Evolutionary conservation across 2,797 vertebrate genomes (phyloP), one percentile per base, ranked within the genome.

Genomic region (Sparidentex hasta): DNA sequence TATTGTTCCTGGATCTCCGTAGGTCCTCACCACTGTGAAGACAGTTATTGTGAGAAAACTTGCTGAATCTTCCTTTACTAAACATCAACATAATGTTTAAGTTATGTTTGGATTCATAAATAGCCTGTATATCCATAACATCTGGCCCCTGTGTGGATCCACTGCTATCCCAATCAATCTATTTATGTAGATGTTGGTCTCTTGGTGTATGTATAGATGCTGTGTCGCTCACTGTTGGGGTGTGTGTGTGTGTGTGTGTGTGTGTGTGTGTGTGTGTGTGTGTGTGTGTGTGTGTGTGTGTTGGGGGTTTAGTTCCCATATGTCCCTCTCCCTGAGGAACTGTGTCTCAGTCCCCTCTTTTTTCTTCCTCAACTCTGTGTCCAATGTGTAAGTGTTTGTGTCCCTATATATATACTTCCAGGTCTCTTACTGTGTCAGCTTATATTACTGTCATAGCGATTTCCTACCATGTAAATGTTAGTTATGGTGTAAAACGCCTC

Each of bases 401-500:
- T 54, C 7, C 25, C 11, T 48, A 25, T 27, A 5, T 41, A 20
- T 41, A 20, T 62, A 48, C 9, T 48, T 44, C 14, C 1, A 33
- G 71, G 71, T 80, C 66, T 48, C 51, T 76, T 84, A 62, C 58
- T 65, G 57, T 76, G 84, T 55, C 88, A 83, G 38, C 54, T 64
- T 74, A 58, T 43, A 78, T 88, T 71, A 76, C 54, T 54, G 51
- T 84, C 75, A 81, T 69, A 63, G n/a, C 14, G 46, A 29, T 20
- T 17, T 29, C 41, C 11, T 38, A 14, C 52, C 64, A 72, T 75
- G 68, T 59, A 61, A 54, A 69, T 63, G 62, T 47, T 61, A 58
- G 38, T 52, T 65, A 13, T 48, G 12, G 38, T 62, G 48, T 43
- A 20, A 20, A 68, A 58, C 16, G 11, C 17, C 2, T 29, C 27